Conservation (phyloP, 2,113 vertebrate species). For the Heloderma charlesbogerti region DNA sequence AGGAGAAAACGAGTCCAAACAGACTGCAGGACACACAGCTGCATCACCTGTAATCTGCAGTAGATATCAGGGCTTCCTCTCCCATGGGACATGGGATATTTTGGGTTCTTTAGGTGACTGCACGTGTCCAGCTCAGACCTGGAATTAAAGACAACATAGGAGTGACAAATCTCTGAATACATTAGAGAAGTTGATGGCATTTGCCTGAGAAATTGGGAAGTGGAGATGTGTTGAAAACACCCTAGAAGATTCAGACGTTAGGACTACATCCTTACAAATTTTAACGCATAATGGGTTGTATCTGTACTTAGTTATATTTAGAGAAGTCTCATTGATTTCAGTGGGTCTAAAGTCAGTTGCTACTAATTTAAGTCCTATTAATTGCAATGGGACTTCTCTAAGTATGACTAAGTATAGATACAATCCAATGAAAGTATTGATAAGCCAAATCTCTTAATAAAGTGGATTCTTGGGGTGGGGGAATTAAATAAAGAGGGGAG, state of each 20-base stretch:
- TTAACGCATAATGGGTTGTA: not conserved
- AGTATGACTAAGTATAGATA: not conserved
- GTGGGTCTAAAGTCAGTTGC: too few relatives aligned
- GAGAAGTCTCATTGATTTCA: not conserved
- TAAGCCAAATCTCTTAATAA: not conserved
- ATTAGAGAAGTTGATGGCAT: too few relatives aligned
- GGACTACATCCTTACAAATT: not conserved
- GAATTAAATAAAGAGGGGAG: not conserved
- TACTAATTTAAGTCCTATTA: too few relatives aligned
- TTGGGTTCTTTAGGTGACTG: not conserved
- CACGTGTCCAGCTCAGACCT: constrained; percentile 50
- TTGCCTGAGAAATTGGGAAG: not conserved
- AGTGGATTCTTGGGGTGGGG: not conserved
- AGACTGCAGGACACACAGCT: accelerated
- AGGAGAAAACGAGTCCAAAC: not conserved
- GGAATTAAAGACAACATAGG: constrained; percentile 29
- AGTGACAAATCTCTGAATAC: too few relatives aligned
- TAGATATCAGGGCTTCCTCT: constrained; percentile 62
- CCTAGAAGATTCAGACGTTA: too few relatives aligned
- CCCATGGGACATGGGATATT: not conserved
- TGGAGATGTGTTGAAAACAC: not conserved
- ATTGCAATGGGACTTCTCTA: not conserved
- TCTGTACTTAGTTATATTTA: not conserved
- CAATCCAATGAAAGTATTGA: not conserved
- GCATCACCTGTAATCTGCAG: constrained; percentile 79